Evolutionary conservation across 1,140 invertebrate genomes (phyloP), one percentile per base, ranked within the genome.

Genomic region (Stenopsyche tienmushanensis): DNA sequence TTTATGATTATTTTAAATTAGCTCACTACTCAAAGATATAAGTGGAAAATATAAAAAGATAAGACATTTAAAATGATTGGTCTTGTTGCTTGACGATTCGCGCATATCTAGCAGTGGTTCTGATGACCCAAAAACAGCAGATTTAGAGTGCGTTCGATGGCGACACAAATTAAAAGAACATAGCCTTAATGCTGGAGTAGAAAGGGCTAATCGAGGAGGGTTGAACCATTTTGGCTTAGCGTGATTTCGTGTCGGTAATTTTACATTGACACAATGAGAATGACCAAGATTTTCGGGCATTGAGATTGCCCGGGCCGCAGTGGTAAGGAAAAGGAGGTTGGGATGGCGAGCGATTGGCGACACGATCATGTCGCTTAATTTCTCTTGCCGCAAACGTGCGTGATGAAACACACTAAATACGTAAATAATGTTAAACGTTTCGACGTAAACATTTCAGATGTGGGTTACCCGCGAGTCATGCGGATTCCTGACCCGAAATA

Each of bases 331-430:
- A 18, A 10, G 26, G 3, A 13, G 47, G 17, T 17, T 9, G 52
- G 23, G 18, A 24, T 13, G 8, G 15, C 15, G 24, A 21, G 42
- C 29, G 29, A 42, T 60, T 60, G 23, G 34, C 42, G 29, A 34
- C 24, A 42, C 57, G 55, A 21, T 24, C 53, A 21, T 41, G 55
- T 58, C 55, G 57, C 42, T 34, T 60, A 49, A 60, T 60, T 45
- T 34, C 57, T 34, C 42, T 17, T 47, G 17, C 44, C 8, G 44
- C 44, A 18, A 47, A 47, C 42, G 58, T 70, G 68, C 68, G 68
- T 70, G 68, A 64, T 65, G 60, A 64, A 66, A 60, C 64, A 44
- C 64, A 70, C 53, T 70, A 58, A 70, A 66, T 70, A 63, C 64
- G 60, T 70, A 55, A 70, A 62, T 66, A 70, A 70, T 64, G 45